phyloP scores from a whole-genome alignment of 1,140 invertebrate species.

The Dolichoris vasculosae region DNA sequence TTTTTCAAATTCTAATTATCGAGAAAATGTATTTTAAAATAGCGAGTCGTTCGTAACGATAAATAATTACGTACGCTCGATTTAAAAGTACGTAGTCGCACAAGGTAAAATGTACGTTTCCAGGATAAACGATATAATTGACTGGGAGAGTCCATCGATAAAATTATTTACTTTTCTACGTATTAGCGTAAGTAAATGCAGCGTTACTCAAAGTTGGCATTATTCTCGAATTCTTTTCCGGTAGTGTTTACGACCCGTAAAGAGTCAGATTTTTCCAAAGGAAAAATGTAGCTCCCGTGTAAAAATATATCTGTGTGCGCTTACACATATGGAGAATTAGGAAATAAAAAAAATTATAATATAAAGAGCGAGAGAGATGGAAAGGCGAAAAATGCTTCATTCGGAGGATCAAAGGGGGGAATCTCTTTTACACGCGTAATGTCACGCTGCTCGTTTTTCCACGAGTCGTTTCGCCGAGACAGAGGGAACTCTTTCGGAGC shows the following conservation, averaged over 20 bases:
- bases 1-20: too few species aligned
- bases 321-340: neutral
- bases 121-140: neutral
- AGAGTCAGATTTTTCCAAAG: constrained; percentile 8
- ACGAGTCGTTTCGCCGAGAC: constrained; percentile 50
- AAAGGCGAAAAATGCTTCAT: constrained; percentile 50
- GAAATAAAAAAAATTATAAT: constrained; percentile 17
- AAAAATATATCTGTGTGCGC: neutral
- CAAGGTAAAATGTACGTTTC: too few species aligned
- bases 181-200: neutral
- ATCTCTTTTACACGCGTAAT: constrained; percentile 52
- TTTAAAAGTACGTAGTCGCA: too few species aligned
- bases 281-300: neutral
- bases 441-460: constrained; percentile 50
- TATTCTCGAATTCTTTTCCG: neutral
- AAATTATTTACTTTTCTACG: neutral
- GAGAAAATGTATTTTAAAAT: too few species aligned
- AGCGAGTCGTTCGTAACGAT: too few species aligned
- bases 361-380: neutral
- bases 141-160: neutral
- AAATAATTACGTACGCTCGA: too few species aligned
- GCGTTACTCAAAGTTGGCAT: neutral
- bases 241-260: neutral
- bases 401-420: constrained; percentile 51
- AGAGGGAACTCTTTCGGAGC: constrained; percentile 33